Conservation (phyloP, 2,113 vertebrate species). For the Dendrocopos noguchii region DNA sequence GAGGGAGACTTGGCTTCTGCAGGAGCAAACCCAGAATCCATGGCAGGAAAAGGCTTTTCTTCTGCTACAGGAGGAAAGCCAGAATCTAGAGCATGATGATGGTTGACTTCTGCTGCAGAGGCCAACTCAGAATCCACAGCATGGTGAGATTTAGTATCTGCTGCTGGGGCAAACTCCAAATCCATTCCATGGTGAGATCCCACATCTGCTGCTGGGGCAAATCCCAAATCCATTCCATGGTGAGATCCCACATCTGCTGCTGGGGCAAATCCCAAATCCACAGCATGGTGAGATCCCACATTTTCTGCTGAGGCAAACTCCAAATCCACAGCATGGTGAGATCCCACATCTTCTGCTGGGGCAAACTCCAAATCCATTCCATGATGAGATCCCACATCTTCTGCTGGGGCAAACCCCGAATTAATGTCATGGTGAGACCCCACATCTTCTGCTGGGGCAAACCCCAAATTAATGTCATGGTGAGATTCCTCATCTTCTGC, state of each 20-base stretch:
- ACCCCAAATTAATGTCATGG: accelerated
- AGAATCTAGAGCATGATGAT: neutral
- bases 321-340: accelerated
- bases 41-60: neutral
- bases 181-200: neutral
- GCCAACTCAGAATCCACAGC: neutral
- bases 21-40: neutral
- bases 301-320: neutral
- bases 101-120: neutral
- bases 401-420: neutral
- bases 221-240: accelerated
- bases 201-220: neutral
- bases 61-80: neutral
- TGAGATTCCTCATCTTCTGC: accelerated
- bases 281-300: accelerated
- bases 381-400: accelerated
- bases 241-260: neutral
- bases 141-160: neutral
- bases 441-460: neutral
- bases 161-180: neutral
- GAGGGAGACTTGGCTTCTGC: neutral
- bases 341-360: too few relatives aligned
- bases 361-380: accelerated
- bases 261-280: neutral
- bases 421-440: accelerated